These are phyloP conservation scores for Desmodus rotundus DNA, from an alignment of 2,113 vertebrate species.

Conservation along the genomic window DNA sequence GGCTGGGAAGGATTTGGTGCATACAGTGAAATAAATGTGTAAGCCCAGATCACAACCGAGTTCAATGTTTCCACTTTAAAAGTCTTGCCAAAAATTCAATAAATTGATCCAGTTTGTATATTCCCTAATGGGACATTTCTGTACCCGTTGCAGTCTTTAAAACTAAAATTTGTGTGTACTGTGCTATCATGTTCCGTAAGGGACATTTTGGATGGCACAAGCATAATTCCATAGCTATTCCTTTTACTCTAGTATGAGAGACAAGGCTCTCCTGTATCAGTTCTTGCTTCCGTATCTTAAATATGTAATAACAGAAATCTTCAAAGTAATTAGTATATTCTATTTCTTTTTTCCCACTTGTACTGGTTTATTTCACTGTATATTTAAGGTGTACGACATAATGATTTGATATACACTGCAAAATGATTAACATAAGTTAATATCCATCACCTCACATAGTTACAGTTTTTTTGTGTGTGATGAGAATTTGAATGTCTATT, in stretches of 20 bases:
- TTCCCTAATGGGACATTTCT: background rate
- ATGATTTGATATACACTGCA: background rate
- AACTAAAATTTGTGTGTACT: background rate
- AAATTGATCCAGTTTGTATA: background rate
- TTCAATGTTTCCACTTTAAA: background rate
- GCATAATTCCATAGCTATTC: background rate
- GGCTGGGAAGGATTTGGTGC: conserved; percentile 1
- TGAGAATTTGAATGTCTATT: background rate
- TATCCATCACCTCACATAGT: background rate
- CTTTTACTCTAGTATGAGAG: background rate
- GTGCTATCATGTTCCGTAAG: background rate
- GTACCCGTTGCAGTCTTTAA: background rate
- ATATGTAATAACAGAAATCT: background rate
- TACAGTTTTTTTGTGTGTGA: background rate
- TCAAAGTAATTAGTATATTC: conserved; percentile 13
- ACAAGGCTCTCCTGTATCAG: background rate
- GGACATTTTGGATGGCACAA: background rate
- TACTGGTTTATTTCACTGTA: background rate
- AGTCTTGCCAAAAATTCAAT: background rate
- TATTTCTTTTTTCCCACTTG: background rate
- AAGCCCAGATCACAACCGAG: background rate
- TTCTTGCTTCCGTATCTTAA: background rate
- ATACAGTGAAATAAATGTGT: background rate
- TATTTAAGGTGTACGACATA: background rate
- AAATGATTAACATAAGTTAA: background rate